Percentiles rank a stretch among this genome's conserved stretches.
phyloP scores from a whole-genome alignment of 1,140 invertebrate genomes.

The Chrysoperla carnea region DNA sequence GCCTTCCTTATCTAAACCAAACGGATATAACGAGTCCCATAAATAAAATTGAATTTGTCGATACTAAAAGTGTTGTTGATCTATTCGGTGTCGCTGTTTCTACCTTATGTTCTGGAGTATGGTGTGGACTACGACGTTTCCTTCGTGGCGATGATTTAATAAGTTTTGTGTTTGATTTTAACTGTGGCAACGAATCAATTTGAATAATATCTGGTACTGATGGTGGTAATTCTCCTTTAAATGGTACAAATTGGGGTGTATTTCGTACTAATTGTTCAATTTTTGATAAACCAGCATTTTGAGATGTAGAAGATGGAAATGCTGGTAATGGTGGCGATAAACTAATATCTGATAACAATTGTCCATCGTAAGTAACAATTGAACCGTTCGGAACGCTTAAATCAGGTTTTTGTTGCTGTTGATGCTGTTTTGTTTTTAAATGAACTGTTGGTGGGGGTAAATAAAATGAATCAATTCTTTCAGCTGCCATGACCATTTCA shows the following conservation, averaged over 20 bases:
- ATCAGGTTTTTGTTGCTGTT: constrained; percentile 23
- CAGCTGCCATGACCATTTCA: constrained; percentile 46
- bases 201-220: constrained; percentile 21
- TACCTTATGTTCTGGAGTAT: constrained; percentile 8
- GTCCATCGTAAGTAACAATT: constrained; percentile 53
- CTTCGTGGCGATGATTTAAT: not conserved
- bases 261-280: constrained; percentile 36
- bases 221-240: constrained; percentile 47
- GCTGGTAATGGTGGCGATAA: constrained; percentile 35
- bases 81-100: not conserved
- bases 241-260: constrained; percentile 50
- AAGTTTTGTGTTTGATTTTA: constrained; percentile 3
- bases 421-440: constrained; percentile 1
- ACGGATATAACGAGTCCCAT: too few relatives aligned
- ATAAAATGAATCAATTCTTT: constrained; percentile 47
- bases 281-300: constrained; percentile 29
- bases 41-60: too few relatives aligned
- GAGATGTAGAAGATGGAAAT: constrained; percentile 21
- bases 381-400: constrained; percentile 26
- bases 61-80: too few relatives aligned
- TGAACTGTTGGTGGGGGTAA: constrained; percentile 31
- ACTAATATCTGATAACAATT: constrained; percentile 41
- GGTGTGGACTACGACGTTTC: constrained; percentile 4
- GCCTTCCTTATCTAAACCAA: too few relatives aligned
- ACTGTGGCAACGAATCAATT: constrained; percentile 15